Percentiles rank a stretch among this genome's conserved stretches.
phyloP scores from a whole-genome alignment of 2,797 vertebrate species.

The Pipistrellus nathusii region DNA sequence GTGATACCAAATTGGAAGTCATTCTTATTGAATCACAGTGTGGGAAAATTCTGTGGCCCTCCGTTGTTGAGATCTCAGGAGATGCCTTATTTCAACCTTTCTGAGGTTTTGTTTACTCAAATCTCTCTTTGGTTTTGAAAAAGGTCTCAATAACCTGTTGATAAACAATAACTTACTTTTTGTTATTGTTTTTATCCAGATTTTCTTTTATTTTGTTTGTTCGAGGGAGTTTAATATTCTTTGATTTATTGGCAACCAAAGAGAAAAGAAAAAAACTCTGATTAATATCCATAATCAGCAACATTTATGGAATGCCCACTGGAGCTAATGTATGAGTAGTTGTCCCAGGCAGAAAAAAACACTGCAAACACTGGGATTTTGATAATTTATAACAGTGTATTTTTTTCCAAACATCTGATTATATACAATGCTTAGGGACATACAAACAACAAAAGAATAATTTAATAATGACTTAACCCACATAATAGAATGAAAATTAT shows the following conservation, averaged over 20 bases:
- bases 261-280: neutral
- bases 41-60: neutral
- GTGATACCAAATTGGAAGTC: neutral
- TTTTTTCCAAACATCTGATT: conserved; percentile 45
- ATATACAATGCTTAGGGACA: neutral
- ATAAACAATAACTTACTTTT: neutral
- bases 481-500: conserved; percentile 17
- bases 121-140: neutral
- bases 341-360: neutral
- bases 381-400: conserved; percentile 12
- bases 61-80: neutral
- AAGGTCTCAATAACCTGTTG: neutral
- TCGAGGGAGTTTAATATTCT: neutral
- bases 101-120: conserved; percentile 24
- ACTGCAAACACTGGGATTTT: neutral
- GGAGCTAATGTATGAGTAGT: neutral
- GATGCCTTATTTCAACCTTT: neutral
- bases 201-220: conserved; percentile 32
- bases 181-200: neutral
- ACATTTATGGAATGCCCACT: neutral
- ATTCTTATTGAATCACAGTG: neutral
- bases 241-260: conserved; percentile 34
- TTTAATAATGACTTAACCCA: conserved; percentile 24
- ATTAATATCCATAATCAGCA: neutral
- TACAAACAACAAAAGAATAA: conserved; percentile 24